Base-by-base conservation (phyloP, 2,797 vertebrate species). In the Otolemur crassicaudatus region DNA sequence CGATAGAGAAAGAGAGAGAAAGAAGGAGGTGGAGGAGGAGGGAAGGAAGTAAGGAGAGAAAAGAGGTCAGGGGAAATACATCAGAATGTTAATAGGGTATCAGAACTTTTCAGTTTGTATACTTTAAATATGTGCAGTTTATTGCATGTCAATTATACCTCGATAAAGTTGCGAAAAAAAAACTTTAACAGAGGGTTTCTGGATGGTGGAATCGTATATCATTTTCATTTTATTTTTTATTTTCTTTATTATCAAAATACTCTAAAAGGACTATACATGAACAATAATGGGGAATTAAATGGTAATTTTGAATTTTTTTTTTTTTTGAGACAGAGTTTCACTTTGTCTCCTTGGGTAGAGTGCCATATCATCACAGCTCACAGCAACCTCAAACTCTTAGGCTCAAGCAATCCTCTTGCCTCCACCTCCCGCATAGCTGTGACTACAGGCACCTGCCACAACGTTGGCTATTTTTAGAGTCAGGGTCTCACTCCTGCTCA, bases 191-290 rank as follows among this genome's bases (percentile, higher is more conserved):
- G 58, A 80, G 25, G 34, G 53, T 90, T 92, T 89, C 80, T 72
- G 6, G 17, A 20, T 82, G 11, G 17, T 84, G 0, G 53, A 77
- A 86, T 65, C 65, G 83, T 43, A n/a, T 2, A 79, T 75, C 20
- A 89, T 65, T 88, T 94, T 92, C 56, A 92, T 70, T 93, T 96
- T 56, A 60, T 29, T 53, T 83, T 88, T 91, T 92, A 34, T 43
- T 58, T 56, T 82, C 29, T 82, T 88, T 72, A 65, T 60, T 80
- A 27, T 65, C 22, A 22, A 91, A 90, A 80, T 65, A 87, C 17
- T 80, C 31, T 70, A 60, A 2, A 61, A 79, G 20, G 69, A 94
- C 82, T 95, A 96, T 67, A 29, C 2, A 96, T 49, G 87, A 87
- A 81, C 75, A 91, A 92, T 60, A 10, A 40, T n/a, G 58, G n/a